These are phyloP conservation scores for Cosmia trapezina DNA, from an alignment of 2,888 invertebrate species.

Conservation along the genomic window DNA sequence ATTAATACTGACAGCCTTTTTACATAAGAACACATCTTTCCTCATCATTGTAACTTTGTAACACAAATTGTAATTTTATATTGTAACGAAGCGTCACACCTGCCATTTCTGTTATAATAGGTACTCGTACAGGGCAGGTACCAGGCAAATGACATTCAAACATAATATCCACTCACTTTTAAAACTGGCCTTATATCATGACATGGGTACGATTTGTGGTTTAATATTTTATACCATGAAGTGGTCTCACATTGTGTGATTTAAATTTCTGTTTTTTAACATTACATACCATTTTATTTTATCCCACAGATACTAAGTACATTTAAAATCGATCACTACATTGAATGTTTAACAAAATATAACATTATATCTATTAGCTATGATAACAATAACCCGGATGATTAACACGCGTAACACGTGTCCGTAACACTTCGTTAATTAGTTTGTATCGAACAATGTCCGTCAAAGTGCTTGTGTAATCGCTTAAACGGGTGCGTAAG, in stretches of 20 bases:
- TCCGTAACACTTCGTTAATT: conserved; percentile 61
- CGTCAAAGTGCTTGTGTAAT: conserved; percentile 70
- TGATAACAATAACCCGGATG: conserved; percentile 61
- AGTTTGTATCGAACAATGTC: conserved; percentile 69
- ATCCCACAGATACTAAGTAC: not conserved
- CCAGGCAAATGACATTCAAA: conserved; percentile 38
- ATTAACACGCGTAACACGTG: conserved; percentile 58
- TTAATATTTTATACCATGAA: conserved; percentile 20
- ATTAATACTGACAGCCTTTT: conserved; percentile 54
- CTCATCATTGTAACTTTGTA: conserved; percentile 10
- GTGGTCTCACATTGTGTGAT: not conserved
- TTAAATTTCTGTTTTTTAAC: not conserved
- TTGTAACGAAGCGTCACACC: conserved; percentile 15
- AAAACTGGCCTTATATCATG: conserved; percentile 23
- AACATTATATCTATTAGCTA: conserved; percentile 48
- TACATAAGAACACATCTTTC: conserved; percentile 22
- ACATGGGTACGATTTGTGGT: conserved; percentile 24
- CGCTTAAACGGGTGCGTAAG: conserved; percentile 64
- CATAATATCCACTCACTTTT: conserved; percentile 35
- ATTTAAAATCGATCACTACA: conserved; percentile 6
- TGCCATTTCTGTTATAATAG: conserved; percentile 26
- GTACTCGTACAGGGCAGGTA: not conserved
- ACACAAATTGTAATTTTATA: conserved; percentile 23
- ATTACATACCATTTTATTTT: conserved; percentile 2
- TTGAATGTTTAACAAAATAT: conserved; percentile 41